phyloP scores from a whole-genome alignment of 2,888 invertebrate species.

The Lithophane semibrunnea region DNA sequence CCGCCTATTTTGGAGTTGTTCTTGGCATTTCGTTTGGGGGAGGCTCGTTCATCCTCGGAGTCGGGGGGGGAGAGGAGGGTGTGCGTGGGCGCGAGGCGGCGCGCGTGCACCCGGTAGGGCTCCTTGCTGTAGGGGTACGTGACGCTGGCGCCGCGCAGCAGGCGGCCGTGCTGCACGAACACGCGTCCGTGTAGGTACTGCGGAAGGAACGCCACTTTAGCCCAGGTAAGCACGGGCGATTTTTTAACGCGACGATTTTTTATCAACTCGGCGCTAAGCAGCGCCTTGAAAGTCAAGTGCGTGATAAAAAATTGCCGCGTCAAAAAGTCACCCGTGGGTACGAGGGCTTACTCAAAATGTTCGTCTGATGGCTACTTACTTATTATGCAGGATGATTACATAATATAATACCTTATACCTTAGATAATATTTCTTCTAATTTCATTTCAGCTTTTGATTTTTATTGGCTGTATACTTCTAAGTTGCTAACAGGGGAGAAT shows the following conservation, averaged over 20 bases:
- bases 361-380: neutral
- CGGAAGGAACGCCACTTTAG: conserved; percentile 69
- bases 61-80: conserved; percentile 79
- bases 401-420: neutral
- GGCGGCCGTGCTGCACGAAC: conserved; percentile 93
- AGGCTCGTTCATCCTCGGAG: conserved; percentile 82
- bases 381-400: neutral
- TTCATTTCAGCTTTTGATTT: neutral
- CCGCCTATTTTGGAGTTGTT: conserved; percentile 77
- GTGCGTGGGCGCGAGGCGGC: conserved; percentile 81
- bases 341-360: neutral
- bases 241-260: neutral
- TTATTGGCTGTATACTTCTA: neutral
- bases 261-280: neutral
- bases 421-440: neutral
- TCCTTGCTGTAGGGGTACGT: conserved; percentile 87
- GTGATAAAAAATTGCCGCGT: neutral
- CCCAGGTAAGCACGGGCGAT: neutral
- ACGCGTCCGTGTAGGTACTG: conserved; percentile 95
- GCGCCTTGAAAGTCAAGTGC: neutral
- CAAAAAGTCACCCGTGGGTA: neutral
- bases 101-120: conserved; percentile 84
- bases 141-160: conserved; percentile 91
- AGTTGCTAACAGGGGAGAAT: neutral
- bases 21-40: conserved; percentile 79